phyloP scores from a whole-genome alignment of 2,113 vertebrate genomes.

The Actinemys pallida region DNA sequence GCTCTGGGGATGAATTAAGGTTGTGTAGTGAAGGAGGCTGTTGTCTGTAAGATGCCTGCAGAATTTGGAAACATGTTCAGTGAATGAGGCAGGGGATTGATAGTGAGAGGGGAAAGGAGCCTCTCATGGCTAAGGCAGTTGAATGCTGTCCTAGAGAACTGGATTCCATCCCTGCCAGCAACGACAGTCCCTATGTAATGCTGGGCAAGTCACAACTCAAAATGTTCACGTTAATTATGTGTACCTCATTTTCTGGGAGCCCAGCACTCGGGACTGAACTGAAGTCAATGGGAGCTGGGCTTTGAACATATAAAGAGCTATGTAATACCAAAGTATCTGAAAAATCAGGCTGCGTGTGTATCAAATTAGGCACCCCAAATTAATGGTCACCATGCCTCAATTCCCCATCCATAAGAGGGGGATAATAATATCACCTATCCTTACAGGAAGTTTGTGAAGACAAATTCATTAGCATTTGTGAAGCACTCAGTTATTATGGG shows the following conservation, averaged over 20 bases:
- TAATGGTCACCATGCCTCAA: not conserved
- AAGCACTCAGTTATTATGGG: not conserved
- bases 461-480: not conserved
- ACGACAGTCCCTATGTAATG: not conserved
- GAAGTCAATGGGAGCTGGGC: too few species aligned
- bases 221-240: not conserved
- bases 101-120: not conserved
- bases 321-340: accelerated
- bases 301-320: not conserved
- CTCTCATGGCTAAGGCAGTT: not conserved
- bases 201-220: not conserved
- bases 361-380: not conserved
- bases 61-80: not conserved
- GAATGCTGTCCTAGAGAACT: accelerated
- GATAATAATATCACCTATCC: not conserved
- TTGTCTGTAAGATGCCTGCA: not conserved
- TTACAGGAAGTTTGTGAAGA: not conserved
- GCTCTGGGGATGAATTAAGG: accelerated
- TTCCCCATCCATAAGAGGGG: accelerated
- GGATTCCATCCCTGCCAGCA: not conserved
- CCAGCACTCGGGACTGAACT: accelerated
- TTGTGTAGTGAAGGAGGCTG: not conserved
- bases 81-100: not conserved
- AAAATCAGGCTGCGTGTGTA: not conserved
- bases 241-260: not conserved